Percentiles rank a stretch among this genome's conserved stretches.
phyloP scores from a whole-genome alignment of 2,888 invertebrate species.

The Dicyrtomina minuta region DNA sequence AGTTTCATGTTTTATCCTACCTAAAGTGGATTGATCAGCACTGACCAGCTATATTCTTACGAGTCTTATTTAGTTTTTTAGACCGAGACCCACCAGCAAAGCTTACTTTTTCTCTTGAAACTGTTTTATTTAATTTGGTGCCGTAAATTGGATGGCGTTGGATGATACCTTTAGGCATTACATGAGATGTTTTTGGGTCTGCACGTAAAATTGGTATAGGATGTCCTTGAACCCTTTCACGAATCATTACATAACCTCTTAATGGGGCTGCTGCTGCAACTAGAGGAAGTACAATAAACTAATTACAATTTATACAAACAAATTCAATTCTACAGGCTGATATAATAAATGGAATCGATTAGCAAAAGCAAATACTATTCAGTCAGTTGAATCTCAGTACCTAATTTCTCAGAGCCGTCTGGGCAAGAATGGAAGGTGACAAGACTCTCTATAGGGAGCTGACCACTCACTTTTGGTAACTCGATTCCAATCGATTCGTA shows the following conservation, averaged over 20 bases:
- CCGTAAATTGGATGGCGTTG: too few species aligned
- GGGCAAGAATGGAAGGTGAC: conserved; percentile 16
- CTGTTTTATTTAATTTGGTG: too few species aligned
- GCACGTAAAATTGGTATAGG: too few species aligned
- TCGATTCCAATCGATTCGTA: conserved; percentile 21
- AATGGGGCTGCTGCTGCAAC: conserved; percentile 29
- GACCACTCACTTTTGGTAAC: neutral
- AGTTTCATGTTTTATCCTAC: too few species aligned
- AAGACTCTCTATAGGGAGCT: neutral
- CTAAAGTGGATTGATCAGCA: too few species aligned
- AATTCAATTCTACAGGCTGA: neutral
- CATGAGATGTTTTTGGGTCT: too few species aligned
- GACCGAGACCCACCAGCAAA: too few species aligned
- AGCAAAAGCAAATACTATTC: conserved; percentile 1
- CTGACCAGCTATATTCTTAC: too few species aligned
- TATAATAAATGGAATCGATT: neutral
- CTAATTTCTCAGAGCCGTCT: conserved; percentile 21
- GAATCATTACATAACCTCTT: conserved; percentile 25
- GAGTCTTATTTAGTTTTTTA: too few species aligned
- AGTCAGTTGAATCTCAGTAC: conserved; percentile 18
- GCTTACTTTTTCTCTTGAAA: too few species aligned
- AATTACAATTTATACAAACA: neutral
- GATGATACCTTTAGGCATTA: too few species aligned
- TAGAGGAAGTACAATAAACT: neutral
- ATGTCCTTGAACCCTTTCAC: conserved; percentile 16